Conservation (phyloP, 64 coral and sea anemone species). For the Montipora cactus region DNA sequence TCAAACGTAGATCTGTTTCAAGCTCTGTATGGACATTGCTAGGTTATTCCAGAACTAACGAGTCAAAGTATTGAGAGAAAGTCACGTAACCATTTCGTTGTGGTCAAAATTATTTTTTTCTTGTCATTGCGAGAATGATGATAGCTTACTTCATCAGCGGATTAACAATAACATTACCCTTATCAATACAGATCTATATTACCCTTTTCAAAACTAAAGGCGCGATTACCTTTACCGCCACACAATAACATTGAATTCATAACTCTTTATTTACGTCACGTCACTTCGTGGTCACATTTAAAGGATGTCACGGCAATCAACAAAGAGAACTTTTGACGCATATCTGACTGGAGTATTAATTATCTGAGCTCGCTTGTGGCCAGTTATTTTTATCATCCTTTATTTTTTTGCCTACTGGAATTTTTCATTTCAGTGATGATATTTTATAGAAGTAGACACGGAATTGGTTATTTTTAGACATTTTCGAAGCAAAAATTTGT, state of each 20-base stretch:
- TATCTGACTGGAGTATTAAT: background rate
- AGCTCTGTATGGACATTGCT: background rate
- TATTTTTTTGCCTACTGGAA: background rate
- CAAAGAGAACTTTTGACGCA: background rate
- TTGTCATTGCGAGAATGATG: background rate
- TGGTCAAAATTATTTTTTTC: background rate
- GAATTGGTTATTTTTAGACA: background rate
- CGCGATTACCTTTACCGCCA: background rate
- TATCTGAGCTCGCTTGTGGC: background rate
- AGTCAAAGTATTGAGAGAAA: too few relatives aligned
- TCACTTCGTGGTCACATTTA: slow-evolving; percentile 15
- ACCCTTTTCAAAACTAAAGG: background rate
- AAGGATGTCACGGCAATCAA: background rate
- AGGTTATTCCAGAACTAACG: slow-evolving; percentile 21
- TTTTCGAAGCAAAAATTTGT: background rate
- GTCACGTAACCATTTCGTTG: slow-evolving; percentile 5
- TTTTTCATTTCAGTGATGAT: background rate
- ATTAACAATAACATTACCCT: background rate
- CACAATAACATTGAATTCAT: background rate
- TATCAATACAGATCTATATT: background rate
- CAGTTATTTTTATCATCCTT: background rate
- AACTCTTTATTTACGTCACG: background rate
- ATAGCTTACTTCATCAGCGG: background rate
- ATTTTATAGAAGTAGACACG: background rate
- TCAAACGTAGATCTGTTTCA: background rate